Conservation (phyloP, 1,140 invertebrate genomes). For the Eciton burchellii region DNA sequence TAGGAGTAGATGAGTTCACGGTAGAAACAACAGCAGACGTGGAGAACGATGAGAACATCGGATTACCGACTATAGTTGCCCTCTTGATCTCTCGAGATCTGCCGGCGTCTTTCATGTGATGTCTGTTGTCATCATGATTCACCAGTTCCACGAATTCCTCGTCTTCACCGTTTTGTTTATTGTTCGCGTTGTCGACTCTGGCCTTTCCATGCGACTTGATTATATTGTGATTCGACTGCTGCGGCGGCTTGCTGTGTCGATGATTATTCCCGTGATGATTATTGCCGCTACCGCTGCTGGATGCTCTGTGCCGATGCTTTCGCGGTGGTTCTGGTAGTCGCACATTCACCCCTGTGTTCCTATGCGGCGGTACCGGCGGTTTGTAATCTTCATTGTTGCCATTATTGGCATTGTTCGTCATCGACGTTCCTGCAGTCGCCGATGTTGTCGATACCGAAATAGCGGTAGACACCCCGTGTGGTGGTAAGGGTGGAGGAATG, state of each 20-base stretch:
- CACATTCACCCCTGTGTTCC: constrained; percentile 88
- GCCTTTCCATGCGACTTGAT: constrained; percentile 64
- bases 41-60: constrained; percentile 90
- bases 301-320: constrained; percentile 84
- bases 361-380: constrained; percentile 94
- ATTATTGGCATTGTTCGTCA: constrained; percentile 67
- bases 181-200: constrained; percentile 57
- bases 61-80: constrained; percentile 94
- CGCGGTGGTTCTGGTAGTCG: constrained; percentile 79
- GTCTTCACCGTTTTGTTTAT: constrained; percentile 70
- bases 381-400: constrained; percentile 89
- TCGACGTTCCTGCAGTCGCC: constrained; percentile 20
- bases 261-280: constrained; percentile 73
- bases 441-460: constrained; percentile 72
- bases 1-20: constrained; percentile 65
- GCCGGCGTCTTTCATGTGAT: constrained; percentile 71
- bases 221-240: constrained; percentile 48
- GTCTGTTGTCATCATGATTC: constrained; percentile 71
- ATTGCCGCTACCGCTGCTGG: constrained; percentile 74
- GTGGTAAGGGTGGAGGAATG: constrained; percentile 86
- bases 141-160: constrained; percentile 80
- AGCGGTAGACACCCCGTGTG: constrained; percentile 82
- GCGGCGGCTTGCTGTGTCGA: constrained; percentile 63
- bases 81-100: constrained; percentile 89
- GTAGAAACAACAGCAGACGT: constrained; percentile 73